Evolutionary conservation across 2,797 vertebrate species (phyloP).

Genomic region (Oreortyx pictus): DNA sequence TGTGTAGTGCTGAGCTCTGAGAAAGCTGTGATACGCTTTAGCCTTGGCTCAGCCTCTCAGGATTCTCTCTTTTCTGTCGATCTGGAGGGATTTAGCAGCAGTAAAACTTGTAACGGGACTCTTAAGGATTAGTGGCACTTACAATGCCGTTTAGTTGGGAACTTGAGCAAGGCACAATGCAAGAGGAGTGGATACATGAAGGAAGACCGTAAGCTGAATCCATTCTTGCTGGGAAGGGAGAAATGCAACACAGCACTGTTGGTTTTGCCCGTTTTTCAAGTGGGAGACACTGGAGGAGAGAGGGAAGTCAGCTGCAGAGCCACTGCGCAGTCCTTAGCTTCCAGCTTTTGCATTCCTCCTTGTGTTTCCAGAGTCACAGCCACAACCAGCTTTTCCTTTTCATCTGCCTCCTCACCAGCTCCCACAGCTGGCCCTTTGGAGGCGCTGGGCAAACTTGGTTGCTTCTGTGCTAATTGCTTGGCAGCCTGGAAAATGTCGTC

Average conservation of each 20-base stretch:
- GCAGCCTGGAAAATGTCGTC: constrained; percentile 27
- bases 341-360: not conserved
- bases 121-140: constrained; percentile 11
- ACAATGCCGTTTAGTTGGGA: constrained; percentile 4
- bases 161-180: not conserved
- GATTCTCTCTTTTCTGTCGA: constrained; percentile 11
- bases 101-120: constrained; percentile 24
- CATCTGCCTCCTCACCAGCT: not conserved
- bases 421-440: not conserved
- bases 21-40: not conserved
- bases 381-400: not conserved
- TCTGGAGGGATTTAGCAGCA: constrained; percentile 21
- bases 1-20: not conserved
- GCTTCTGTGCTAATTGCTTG: constrained; percentile 41
- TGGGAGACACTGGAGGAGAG: not conserved
- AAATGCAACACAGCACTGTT: not conserved
- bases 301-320: not conserved
- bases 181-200: not conserved
- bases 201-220: not conserved
- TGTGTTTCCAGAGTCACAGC: not conserved
- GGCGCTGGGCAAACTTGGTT: not conserved
- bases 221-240: not conserved
- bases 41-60: not conserved
- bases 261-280: not conserved
- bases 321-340: accelerated